A percentile compares a stretch with the other conserved stretches of the same genome.
Evolutionary conservation across 2,888 invertebrate species (phyloP).

Genomic region (Hyposoter didymator): DNA sequence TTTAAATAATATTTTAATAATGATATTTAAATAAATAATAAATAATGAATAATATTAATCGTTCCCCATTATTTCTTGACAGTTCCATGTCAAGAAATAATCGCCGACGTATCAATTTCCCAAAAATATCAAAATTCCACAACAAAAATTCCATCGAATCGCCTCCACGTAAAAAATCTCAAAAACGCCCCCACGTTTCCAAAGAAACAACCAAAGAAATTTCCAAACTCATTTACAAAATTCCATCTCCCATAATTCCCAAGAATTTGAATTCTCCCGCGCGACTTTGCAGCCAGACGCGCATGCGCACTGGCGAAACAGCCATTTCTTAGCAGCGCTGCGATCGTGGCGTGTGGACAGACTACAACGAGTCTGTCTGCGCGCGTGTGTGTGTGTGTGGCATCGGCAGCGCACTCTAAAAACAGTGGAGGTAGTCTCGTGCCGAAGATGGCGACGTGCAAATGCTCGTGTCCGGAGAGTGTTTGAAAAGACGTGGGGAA

Average conservation of each 20-base stretch:
- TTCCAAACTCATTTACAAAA: background rate
- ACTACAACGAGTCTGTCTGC: slow-evolving; percentile 28
- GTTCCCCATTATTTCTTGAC: too few relatives aligned
- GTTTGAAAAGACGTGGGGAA: slow-evolving; percentile 69
- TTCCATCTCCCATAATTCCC: too few relatives aligned
- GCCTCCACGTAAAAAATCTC: too few relatives aligned
- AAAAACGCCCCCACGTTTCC: too few relatives aligned
- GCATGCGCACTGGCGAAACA: background rate
- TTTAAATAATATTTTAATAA: too few relatives aligned
- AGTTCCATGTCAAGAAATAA: too few relatives aligned
- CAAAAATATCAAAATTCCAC: too few relatives aligned
- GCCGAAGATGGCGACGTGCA: slow-evolving; percentile 81
- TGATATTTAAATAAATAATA: too few relatives aligned
- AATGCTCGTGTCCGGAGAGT: slow-evolving; percentile 75
- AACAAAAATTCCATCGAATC: too few relatives aligned
- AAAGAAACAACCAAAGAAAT: background rate
- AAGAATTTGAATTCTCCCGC: slow-evolving; percentile 6
- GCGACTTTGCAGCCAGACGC: background rate
- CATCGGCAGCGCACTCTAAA: slow-evolving; percentile 80
- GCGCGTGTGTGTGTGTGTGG: slow-evolving; percentile 44
- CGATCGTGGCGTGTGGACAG: background rate
- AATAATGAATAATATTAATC: too few relatives aligned
- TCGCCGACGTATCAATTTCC: too few relatives aligned
- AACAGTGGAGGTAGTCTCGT: slow-evolving; percentile 76
- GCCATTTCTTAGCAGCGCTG: slow-evolving; percentile 1